Evolutionary conservation across 2,113 vertebrate genomes (phyloP), one percentile per base, ranked within the genome.

Genomic region (Hippocampus zosterae): DNA sequence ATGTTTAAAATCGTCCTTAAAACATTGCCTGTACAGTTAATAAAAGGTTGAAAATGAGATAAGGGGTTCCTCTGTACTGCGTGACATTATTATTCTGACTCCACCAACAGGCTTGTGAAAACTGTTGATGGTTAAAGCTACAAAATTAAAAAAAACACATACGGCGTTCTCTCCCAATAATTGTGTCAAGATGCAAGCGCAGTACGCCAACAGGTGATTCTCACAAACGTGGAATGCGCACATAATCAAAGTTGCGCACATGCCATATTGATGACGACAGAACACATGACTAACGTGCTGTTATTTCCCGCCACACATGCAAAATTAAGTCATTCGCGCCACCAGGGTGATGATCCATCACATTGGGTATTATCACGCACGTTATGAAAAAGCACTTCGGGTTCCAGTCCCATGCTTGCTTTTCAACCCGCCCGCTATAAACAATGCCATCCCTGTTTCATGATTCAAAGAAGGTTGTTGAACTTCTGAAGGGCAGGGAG

Each of bases 241-340:
- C 19, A 77, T 83, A 83, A 87, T 78, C 71, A 55, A 60, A 67
- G 79, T 80, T 73, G 57, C 41, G 42, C 55, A 71, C 61, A 72
- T 18, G 37, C 53, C 64, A 53, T 67, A 73, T 75, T 79, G 79
- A 73, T 81, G 70, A 72, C 70, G 72, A 75, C 44, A 27, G 55
- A 65, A 65, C 66, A 65, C 66, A 48, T 70, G 65, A 74, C 63
- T 59, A 78, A 66, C 42, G 69, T 13, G 61, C 41, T 62, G 23
- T 63, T 72, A 78, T 68, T 48, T 68, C 19, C 57, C 65, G 5
- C 63, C 65, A 75, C 71, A 74, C 87, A 84, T 81, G 87, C 81
- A 77, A 80, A 72, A 25, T 82, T 79, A 90, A 85, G 79, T 85
- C 79, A 88, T 86, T 62, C 65, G 55, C 72, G 25, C 75, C 77